Evolutionary conservation across 2,797 vertebrate species (phyloP), one percentile per base, ranked within the genome.

Genomic region (Trachops cirrhosus): DNA sequence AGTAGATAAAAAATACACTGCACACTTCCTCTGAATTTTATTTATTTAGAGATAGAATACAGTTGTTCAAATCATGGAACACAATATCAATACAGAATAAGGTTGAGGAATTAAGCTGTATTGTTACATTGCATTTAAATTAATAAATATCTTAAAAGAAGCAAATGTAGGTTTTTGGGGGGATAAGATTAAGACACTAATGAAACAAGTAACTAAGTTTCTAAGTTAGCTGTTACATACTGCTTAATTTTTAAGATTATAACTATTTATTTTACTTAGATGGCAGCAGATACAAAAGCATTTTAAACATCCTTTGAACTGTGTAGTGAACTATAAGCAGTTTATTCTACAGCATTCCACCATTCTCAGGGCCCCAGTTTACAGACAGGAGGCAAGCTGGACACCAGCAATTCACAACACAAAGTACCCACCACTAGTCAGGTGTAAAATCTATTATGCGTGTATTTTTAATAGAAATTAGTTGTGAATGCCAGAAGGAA

Each of bases 31-130:
- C 84, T 97, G 96, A 98, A 97, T 98, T 98, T 96, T 78, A 90
- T 98, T 98, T 98, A 98, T 98, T 98, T 97, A 97, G 95, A 98
- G 95, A 91, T 93, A 98, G 67, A 86, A 94, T 86, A 98, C 93
- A 97, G 96, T 88, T 96, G 96, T 68, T 98, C 84, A 97, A 98
- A 97, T 96, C 86, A 97, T 94, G 92, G 91, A 96, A 97, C 91
- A 97, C 91, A 96, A 3, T 95, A 97, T 39, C 95, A 89, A 68
- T 39, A 94, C 77, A 96, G 44, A 83, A 52, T 88, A 92, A 94
- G 46, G 59, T 26, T 91, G 44, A 32, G 34, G 73, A 84, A 95
- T 92, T 95, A 83, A 87, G 71, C 2, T 94, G 74, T 93, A 91
- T 19, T 97, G 92, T 89, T 96, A 75, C 79, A 95, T 57, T 93